phyloP scores from a whole-genome alignment of 2,797 vertebrate genomes.

The Hydrolagus colliei region DNA sequence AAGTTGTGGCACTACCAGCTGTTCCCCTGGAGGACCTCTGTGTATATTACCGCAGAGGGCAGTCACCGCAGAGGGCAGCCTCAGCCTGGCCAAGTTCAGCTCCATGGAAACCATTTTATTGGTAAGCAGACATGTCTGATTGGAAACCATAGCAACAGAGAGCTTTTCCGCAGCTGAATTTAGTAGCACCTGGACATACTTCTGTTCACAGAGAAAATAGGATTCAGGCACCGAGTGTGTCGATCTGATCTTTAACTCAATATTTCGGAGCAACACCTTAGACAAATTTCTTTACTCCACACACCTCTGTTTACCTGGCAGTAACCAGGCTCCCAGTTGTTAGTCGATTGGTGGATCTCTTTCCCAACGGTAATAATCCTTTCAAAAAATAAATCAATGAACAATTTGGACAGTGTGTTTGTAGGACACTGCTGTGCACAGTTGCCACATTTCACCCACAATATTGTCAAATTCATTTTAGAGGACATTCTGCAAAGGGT shows the following conservation, averaged over 20 bases:
- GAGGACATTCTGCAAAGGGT: too few relatives aligned
- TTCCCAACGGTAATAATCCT: too few relatives aligned
- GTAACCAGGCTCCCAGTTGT: too few relatives aligned
- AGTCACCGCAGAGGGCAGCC: slow-evolving; percentile 68
- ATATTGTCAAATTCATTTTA: too few relatives aligned
- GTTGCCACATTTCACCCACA: too few relatives aligned
- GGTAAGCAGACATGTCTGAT: slow-evolving; percentile 80
- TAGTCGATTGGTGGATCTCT: too few relatives aligned
- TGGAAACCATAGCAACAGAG: slow-evolving; percentile 69
- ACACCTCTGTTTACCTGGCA: too few relatives aligned
- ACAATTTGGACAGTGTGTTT: too few relatives aligned
- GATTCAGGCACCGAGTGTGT: slow-evolving; percentile 41
- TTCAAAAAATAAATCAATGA: too few relatives aligned
- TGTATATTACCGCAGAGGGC: slow-evolving; percentile 49
- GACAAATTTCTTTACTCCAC: too few relatives aligned
- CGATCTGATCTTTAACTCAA: neutral
- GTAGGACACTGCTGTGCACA: too few relatives aligned
- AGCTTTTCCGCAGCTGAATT: slow-evolving; percentile 63
- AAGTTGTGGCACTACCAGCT: slow-evolving; percentile 17
- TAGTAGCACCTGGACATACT: slow-evolving; percentile 70
- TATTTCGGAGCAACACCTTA: too few relatives aligned
- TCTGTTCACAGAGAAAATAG: slow-evolving; percentile 55
- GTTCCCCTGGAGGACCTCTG: slow-evolving; percentile 9
- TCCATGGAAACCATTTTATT: slow-evolving; percentile 91
- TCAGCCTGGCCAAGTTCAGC: slow-evolving; percentile 72